Conservation (phyloP, 2,888 invertebrate species). For the Eristalis pertinax region DNA sequence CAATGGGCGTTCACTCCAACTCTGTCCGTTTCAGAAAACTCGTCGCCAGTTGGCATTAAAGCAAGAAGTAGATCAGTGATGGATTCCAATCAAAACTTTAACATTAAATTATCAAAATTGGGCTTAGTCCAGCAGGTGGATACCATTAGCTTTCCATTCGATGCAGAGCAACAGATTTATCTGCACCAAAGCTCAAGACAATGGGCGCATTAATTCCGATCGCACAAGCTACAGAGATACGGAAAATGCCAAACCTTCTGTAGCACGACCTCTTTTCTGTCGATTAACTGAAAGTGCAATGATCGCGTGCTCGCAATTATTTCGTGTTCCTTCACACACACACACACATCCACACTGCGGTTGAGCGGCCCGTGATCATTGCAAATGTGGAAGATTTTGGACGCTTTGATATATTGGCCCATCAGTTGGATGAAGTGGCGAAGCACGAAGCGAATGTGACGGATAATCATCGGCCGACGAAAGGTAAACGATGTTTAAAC, state of each 20-base stretch:
- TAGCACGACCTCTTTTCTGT: constrained; percentile 39
- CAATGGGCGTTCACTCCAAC: not conserved
- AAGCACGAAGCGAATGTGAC: not conserved
- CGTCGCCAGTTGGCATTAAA: not conserved
- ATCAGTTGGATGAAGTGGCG: not conserved
- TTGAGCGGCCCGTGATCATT: not conserved
- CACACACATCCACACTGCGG: not conserved
- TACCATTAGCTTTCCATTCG: not conserved
- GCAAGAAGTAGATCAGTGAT: not conserved
- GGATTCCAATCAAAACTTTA: constrained; percentile 3
- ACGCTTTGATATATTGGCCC: not conserved
- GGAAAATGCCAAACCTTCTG: constrained; percentile 14
- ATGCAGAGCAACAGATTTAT: constrained; percentile 1
- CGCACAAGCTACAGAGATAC: constrained; percentile 6
- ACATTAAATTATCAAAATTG: not conserved
- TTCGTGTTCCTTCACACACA: not conserved
- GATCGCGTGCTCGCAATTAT: constrained; percentile 37
- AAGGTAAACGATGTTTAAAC: not conserved
- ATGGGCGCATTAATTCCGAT: constrained; percentile 25
- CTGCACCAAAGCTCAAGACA: constrained; percentile 22
- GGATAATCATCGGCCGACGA: not conserved
- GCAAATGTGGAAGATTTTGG: not conserved
- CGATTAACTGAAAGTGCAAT: constrained; percentile 23
- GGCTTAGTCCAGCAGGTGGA: constrained; percentile 16
- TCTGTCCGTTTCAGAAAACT: not conserved